Base-by-base conservation (phyloP, 2,113 vertebrate species). In the Pogonocichla stellata region DNA sequence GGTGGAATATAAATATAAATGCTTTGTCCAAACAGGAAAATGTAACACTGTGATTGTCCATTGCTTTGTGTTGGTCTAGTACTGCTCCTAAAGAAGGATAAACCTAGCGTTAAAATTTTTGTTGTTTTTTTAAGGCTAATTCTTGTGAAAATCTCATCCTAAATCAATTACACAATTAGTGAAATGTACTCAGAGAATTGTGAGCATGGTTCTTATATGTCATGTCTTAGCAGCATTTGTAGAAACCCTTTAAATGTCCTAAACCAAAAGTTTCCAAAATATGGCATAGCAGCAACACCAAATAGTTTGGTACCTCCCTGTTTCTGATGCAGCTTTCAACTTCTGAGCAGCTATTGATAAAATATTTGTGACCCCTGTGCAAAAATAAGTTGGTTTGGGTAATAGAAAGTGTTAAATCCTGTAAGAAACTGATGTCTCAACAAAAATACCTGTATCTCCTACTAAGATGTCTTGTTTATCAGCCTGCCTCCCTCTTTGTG, bases 221-320 rank as follows among this genome's bases (percentile, higher is more conserved):
- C 5, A 8, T 43, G 6, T 56, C 17, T 48, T 53, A 34, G 19
- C 7, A 36, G 34, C 36, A 42, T 19, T 80, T 18, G 10, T 45
- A 73, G 54, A 77, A 95, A 57, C 1, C 7, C 19, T 78, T 83
- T 53, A 42, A 80, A 54, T 33, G 1, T 5, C 7, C 24, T 57
- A 58, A 91, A 33, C 0, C 5, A 38, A 33, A 86, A n/a, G 2
- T 18, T 91, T 57, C n/a, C 10, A 54, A 50, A 73, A 61, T 8
- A 18, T 15, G 18, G 4, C 29, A 34, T 12, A 23, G 4, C 67
- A 74, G 34, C 7, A 47, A 4, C 38, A 16, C 6, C n/a, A 65
- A n/a, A 71, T 2, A 48, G 8, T 34, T 64, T 31, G 31, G 2
- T 40, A 10, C 4, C 1, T 43, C n/a, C 22, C 14, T 29, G 3